These are phyloP conservation scores for Stigmatopora argus DNA, from an alignment of 2,113 vertebrate genomes.

Conservation along the genomic window DNA sequence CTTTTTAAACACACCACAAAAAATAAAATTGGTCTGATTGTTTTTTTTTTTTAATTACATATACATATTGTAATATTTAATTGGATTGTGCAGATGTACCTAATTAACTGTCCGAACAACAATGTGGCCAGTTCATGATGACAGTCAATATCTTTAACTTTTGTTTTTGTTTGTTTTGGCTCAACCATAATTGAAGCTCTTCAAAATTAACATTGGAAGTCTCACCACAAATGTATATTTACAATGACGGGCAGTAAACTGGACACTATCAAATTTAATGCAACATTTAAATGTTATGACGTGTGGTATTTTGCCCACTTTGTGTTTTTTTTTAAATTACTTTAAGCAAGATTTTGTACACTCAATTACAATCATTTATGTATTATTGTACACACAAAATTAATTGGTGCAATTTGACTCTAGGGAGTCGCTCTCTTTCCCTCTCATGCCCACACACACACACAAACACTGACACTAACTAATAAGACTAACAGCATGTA, in stretches of 20 bases:
- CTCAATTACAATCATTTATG: slow-evolving; percentile 1
- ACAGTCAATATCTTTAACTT: not conserved
- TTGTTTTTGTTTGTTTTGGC: not conserved
- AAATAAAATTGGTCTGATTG: not conserved
- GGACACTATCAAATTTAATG: not conserved
- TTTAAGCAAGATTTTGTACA: slow-evolving; percentile 1
- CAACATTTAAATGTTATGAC: not conserved
- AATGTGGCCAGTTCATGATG: not conserved
- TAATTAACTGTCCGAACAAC: not conserved
- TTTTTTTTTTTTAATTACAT: too few relatives aligned
- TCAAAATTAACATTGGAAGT: not conserved
- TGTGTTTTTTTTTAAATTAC: not conserved
- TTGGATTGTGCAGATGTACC: not conserved
- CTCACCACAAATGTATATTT: not conserved
- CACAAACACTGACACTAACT: not conserved
- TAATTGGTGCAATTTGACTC: slow-evolving; percentile 1
- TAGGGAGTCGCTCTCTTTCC: not conserved
- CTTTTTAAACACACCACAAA: not conserved
- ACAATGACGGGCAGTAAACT: not conserved
- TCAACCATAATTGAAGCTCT: not conserved
- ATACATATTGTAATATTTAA: too few relatives aligned
- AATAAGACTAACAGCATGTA: not conserved
- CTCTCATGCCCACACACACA: not conserved
- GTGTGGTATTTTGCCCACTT: not conserved
- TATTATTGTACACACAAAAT: not conserved